These are phyloP conservation scores for Dione juno DNA, from an alignment of 2,888 invertebrate species.

Conservation along the genomic window DNA sequence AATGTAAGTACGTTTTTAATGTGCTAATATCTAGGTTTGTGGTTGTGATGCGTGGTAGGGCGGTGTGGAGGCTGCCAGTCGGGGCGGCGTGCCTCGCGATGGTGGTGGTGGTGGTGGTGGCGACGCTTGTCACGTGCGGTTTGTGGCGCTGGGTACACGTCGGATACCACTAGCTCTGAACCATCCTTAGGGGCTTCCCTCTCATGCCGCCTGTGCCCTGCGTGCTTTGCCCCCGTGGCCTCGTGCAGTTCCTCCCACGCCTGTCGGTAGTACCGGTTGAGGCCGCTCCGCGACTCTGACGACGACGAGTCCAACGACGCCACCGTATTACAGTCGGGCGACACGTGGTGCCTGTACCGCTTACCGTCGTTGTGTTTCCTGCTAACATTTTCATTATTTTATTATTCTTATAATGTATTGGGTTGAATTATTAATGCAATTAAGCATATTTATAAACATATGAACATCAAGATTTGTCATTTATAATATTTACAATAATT, in stretches of 20 bases:
- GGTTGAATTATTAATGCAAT: not conserved
- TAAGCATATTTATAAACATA: not conserved
- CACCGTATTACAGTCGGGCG: constrained; percentile 95
- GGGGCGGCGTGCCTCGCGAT: constrained; percentile 85
- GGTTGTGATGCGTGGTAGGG: constrained; percentile 80
- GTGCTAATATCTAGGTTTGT: constrained; percentile 79
- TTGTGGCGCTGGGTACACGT: constrained; percentile 79
- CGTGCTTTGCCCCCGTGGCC: constrained; percentile 86
- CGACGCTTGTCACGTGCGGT: constrained; percentile 83
- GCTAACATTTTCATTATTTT: constrained; percentile 51
- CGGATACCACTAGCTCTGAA: constrained; percentile 90
- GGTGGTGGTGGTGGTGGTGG: constrained; percentile 90
- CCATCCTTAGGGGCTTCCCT: constrained; percentile 87
- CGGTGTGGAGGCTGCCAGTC: constrained; percentile 84
- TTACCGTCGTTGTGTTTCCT: constrained; percentile 88
- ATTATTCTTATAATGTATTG: not conserved
- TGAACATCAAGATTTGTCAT: not conserved
- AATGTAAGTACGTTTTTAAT: not conserved
- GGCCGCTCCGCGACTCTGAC: constrained; percentile 91
- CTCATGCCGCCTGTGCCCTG: constrained; percentile 65
- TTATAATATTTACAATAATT: constrained; percentile 6
- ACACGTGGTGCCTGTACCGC: constrained; percentile 94
- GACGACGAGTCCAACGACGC: constrained; percentile 95
- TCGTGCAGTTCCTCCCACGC: constrained; percentile 97
- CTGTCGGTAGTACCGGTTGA: constrained; percentile 94